These are phyloP conservation scores for Ambastaia sidthimunki DNA, from an alignment of 2,797 vertebrate genomes.

Conservation along the genomic window DNA sequence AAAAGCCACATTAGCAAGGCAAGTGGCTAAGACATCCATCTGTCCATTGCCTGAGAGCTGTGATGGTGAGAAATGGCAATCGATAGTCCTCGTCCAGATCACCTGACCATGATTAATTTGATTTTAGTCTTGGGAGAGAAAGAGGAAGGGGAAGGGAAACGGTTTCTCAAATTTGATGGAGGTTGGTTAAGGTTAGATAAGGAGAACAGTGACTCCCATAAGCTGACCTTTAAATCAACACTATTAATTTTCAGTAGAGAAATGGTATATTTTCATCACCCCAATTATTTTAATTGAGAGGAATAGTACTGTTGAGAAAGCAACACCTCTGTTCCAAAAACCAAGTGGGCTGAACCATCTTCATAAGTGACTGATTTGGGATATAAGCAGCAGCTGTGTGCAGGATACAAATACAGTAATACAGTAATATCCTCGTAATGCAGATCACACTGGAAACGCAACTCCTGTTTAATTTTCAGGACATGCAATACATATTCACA, in stretches of 20 bases:
- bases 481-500: too few relatives aligned
- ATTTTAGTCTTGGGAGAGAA: slow-evolving; percentile 43
- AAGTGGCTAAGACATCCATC: slow-evolving; percentile 50
- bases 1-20: slow-evolving; percentile 54
- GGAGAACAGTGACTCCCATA: slow-evolving; percentile 21
- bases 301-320: slow-evolving; percentile 8
- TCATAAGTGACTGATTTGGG: background rate
- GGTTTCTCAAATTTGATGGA: slow-evolving; percentile 34
- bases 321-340: background rate
- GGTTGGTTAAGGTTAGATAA: slow-evolving; percentile 42
- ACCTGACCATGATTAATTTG: slow-evolving; percentile 55
- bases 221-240: slow-evolving; percentile 41
- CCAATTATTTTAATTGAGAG: slow-evolving; percentile 41
- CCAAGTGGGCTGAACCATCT: background rate
- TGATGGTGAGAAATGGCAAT: slow-evolving; percentile 54
- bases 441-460: too few relatives aligned
- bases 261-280: slow-evolving; percentile 16
- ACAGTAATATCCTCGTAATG: too few relatives aligned
- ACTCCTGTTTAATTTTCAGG: too few relatives aligned
- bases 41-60: slow-evolving; percentile 45
- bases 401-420: too few relatives aligned
- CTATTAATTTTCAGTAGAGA: slow-evolving; percentile 24
- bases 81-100: slow-evolving; percentile 56
- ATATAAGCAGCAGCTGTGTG: background rate
- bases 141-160: background rate